phyloP scores from a whole-genome alignment of 2,888 invertebrate genomes.

The Protonemura montana region DNA sequence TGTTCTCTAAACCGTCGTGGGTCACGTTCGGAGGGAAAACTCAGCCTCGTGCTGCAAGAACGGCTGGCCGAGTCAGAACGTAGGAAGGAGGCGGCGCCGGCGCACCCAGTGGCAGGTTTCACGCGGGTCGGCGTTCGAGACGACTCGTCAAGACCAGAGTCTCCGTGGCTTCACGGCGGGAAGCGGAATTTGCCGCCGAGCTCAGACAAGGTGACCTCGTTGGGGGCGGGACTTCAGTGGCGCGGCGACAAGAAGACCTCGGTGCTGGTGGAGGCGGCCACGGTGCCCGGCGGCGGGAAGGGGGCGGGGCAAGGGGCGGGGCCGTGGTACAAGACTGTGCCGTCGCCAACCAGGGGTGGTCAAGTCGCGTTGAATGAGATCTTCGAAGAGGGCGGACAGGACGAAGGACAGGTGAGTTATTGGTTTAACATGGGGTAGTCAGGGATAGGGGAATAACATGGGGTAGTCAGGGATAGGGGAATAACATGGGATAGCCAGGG shows the following conservation, averaged over 20 bases:
- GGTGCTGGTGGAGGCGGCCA: constrained; percentile 60
- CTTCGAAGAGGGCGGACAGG: constrained; percentile 65
- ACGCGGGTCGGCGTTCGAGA: constrained; percentile 29
- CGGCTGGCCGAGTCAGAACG: constrained; percentile 62
- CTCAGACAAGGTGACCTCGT: constrained; percentile 44
- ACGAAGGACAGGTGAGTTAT: constrained; percentile 52
- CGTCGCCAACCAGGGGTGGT: constrained; percentile 61
- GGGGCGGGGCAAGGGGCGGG: constrained; percentile 51
- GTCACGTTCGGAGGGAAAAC: constrained; percentile 80
- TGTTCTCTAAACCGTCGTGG: constrained; percentile 71
- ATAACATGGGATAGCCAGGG: too few species aligned
- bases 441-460: too few species aligned
- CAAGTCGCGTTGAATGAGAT: constrained; percentile 67
- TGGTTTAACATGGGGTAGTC: too few species aligned
- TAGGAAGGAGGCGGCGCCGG: constrained; percentile 61
- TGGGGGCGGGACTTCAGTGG: too few species aligned
- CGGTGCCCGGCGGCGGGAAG: constrained; percentile 55
- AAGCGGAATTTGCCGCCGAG: constrained; percentile 35
- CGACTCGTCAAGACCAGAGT: constrained; percentile 48
- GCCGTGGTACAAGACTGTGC: constrained; percentile 67
- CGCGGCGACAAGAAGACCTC: too few species aligned
- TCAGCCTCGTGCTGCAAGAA: constrained; percentile 75
- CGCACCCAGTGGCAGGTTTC: neutral
- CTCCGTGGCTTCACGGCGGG: constrained; percentile 56
- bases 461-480: too few species aligned